Base-by-base conservation (phyloP, 1,140 invertebrate species). In the Aphaenogaster rudis region DNA sequence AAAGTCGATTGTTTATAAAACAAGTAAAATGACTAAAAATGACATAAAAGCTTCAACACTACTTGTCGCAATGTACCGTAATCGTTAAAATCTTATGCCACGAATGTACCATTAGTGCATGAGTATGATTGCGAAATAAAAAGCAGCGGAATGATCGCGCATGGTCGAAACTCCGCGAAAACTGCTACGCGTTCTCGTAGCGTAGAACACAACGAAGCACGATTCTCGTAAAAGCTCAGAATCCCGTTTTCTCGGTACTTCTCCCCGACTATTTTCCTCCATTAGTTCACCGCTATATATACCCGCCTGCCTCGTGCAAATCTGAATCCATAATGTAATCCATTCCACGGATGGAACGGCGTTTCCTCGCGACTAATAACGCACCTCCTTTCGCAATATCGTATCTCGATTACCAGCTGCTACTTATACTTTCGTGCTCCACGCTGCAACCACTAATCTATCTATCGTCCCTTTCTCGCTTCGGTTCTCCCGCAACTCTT, bases 241-340 rank as follows among this genome's bases (percentile, higher is more conserved):
- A 82, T 82, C 39, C 0, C 61, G 33, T 66, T 54, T 79, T 33
- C 80, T 72, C 79, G 15, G 67, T 36, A 28, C 67, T 59, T 45
- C 21, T 57, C 17, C 48, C 36, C 33, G 33, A 21, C 21, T 33
- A 78, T 33, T 54, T 86, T 86, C 82, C 42, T 86, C 82, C 71
- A 64, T 86, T 86, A 86, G 57, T 28, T 78, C 72, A 33, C 59
- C 15, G 28, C 36, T 54, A 50, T 59, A 57, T 45, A 57, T 33
- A 61, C 17, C 57, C 63, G 36, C 28, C 42, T 64, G 61, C 36
- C 39, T 33, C 33, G 74, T 8, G 74, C 39, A 79, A 86, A 86
- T 77, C 59, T 66, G 82, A 86, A 86, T 86, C 74, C 74, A 54
- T 86, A 86, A 86, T 79, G 48, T 64, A 86, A 86, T 86, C 21